Base-by-base conservation (phyloP, 2,797 vertebrate species). In the Odontamblyopus lacepedii region DNA sequence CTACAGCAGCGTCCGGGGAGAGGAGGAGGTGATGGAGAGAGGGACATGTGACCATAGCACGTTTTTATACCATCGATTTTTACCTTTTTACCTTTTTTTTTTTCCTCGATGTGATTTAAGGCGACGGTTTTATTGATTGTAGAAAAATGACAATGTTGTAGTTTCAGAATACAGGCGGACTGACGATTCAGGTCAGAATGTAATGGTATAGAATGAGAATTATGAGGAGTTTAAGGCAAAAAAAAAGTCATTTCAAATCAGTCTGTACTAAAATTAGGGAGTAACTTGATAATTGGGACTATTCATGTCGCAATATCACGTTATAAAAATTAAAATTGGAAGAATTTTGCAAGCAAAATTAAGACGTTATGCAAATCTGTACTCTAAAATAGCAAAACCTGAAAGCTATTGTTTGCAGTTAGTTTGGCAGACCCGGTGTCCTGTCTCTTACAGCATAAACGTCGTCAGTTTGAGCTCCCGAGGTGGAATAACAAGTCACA, bases 1-100 rank as follows among this genome's bases (percentile, higher is more conserved):
- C 35, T 71, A 32, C 56, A 77, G 61, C 26, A 71, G 69, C 7
- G 16, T n/a, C 60, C 57, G 0, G 57, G 6, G 57, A 56, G 13
- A 9, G 15, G 5, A 18, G 16, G 29, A 19, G 18, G 7, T 63
- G 29, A 19, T 19, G 19, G 61, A n/a, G 8, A 63, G 7, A 11
- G 30, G 2, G 8, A 63, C 30, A 63, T n/a, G 61, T 35, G 30
- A 38, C 18, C 7, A 35, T 8, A 2, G 6, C 56, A 26, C n/a
- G 9, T 23, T n/a, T 38, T 38, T 38, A 38, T 38, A 9, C 7
- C 35, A 38, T 23, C 2, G 19, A 3, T 23, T 55, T n/a, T 48
- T 38, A 38, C 1, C 1, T 51, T 55, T n/a, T 48, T 38, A 38
- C 1, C 1, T 51, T 18, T 56, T 56, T 50, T 23, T 56, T 23